phyloP scores from a whole-genome alignment of 2,113 vertebrate genomes.

The Vulpes lagopus region DNA sequence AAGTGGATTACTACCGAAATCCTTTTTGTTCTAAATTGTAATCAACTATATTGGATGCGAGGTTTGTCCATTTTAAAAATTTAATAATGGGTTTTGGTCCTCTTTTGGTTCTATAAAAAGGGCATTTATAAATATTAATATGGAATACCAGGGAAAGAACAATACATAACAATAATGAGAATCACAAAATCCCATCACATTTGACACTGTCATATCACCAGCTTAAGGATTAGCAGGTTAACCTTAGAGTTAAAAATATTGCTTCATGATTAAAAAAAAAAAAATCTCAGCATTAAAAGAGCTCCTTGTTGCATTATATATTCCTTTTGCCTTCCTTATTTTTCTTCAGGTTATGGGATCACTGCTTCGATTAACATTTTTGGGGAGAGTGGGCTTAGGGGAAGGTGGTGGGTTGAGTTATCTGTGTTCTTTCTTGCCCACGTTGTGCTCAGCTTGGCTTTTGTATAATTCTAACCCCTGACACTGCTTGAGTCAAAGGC shows the following conservation, averaged over 20 bases:
- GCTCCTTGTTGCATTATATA: slow-evolving; percentile 75
- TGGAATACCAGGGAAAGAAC: slow-evolving; percentile 86
- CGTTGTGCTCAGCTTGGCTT: slow-evolving; percentile 81
- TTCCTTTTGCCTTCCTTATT: slow-evolving; percentile 81
- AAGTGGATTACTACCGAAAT: slow-evolving; percentile 85
- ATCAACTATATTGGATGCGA: slow-evolving; percentile 89
- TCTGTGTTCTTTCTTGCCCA: slow-evolving; percentile 81
- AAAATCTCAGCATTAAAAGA: slow-evolving; percentile 82
- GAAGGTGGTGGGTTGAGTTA: slow-evolving; percentile 81
- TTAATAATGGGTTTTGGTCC: slow-evolving; percentile 86
- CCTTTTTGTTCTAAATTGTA: slow-evolving; percentile 88
- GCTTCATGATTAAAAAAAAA: slow-evolving; percentile 87
- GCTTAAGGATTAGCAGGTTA: slow-evolving; percentile 92
- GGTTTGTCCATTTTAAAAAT: slow-evolving; percentile 86
- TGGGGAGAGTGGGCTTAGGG: slow-evolving; percentile 72
- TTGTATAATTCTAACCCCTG: slow-evolving; percentile 88
- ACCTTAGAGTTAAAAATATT: slow-evolving; percentile 90
- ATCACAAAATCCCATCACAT: slow-evolving; percentile 91
- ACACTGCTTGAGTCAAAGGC: slow-evolving; percentile 86
- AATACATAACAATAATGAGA: slow-evolving; percentile 92
- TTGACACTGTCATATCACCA: slow-evolving; percentile 90
- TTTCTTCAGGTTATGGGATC: slow-evolving; percentile 81
- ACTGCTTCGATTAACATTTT: slow-evolving; percentile 77
- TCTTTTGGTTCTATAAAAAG: slow-evolving; percentile 87
- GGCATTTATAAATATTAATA: slow-evolving; percentile 92